Evolutionary conservation across 2,888 invertebrate species (phyloP).

Genomic region (Lamellibrachia satsuma): DNA sequence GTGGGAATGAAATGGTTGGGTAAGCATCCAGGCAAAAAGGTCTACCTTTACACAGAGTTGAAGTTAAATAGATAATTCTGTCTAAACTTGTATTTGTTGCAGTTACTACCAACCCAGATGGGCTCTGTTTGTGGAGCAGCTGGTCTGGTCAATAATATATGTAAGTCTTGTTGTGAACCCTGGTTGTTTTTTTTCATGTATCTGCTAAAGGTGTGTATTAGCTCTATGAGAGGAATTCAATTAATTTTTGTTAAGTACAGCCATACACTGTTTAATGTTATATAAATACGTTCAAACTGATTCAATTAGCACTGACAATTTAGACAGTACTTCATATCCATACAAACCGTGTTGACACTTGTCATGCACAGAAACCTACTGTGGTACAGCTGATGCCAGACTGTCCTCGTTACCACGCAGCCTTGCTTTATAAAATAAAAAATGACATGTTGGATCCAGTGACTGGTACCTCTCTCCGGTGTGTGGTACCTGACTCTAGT

Average conservation of each 20-base stretch:
- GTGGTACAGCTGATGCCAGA: too few species aligned
- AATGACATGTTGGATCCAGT: too few species aligned
- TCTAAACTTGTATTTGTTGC: constrained; percentile 38
- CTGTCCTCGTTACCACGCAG: too few species aligned
- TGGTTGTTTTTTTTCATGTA: background rate
- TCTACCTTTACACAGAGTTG: background rate
- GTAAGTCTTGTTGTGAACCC: constrained; percentile 44
- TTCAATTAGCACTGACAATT: background rate
- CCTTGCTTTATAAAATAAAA: too few species aligned
- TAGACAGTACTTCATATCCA: background rate
- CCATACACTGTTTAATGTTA: background rate
- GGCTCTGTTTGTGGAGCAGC: constrained; percentile 74
- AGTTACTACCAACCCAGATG: constrained; percentile 81
- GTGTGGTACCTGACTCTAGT: too few species aligned
- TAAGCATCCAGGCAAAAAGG: too few species aligned
- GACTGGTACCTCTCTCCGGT: too few species aligned
- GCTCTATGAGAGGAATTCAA: background rate
- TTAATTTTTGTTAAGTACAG: background rate
- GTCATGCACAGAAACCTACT: too few species aligned
- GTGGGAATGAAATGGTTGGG: too few species aligned
- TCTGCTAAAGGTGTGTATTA: too few species aligned
- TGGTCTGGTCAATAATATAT: constrained; percentile 70
- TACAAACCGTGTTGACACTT: background rate
- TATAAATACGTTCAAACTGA: background rate
- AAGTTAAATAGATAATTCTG: background rate